phyloP scores from a whole-genome alignment of 2,113 vertebrate genomes.

The Amazona vittata region DNA sequence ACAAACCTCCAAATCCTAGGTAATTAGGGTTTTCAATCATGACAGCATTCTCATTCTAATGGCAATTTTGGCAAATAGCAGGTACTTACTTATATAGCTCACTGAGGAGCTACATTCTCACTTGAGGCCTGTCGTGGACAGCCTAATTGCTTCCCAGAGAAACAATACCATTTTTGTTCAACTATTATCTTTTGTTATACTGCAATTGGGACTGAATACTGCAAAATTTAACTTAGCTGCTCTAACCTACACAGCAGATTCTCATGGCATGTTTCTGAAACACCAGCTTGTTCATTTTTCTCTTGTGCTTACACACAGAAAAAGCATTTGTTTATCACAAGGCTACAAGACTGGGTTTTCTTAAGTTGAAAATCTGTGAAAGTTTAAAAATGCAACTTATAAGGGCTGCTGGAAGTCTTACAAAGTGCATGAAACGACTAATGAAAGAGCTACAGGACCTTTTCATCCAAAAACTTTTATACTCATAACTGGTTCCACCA shows the following conservation, averaged over 20 bases:
- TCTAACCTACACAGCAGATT: neutral
- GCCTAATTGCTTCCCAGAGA: conserved; percentile 56
- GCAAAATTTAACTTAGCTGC: neutral
- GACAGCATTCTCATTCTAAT: conserved; percentile 53
- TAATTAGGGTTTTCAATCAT: conserved; percentile 63
- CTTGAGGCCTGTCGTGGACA: conserved; percentile 37
- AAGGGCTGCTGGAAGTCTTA: neutral
- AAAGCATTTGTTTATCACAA: neutral
- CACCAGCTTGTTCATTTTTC: neutral
- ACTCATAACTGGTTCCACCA: neutral
- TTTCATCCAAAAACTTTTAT: neutral
- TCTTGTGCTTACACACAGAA: neutral
- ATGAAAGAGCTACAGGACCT: neutral
- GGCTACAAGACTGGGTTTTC: neutral
- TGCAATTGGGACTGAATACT: conserved; percentile 7
- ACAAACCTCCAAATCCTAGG: conserved; percentile 1
- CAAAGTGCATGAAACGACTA: neutral
- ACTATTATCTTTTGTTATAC: conserved; percentile 34
- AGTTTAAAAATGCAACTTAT: neutral
- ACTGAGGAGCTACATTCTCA: neutral
- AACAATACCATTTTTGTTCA: conserved; percentile 54
- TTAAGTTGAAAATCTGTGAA: neutral
- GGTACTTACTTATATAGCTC: conserved; percentile 47
- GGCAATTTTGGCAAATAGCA: conserved; percentile 55
- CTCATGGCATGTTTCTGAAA: neutral